These are phyloP conservation scores for Silurus lanzhouensis DNA, from an alignment of 2,797 vertebrate genomes.

Conservation along the genomic window DNA sequence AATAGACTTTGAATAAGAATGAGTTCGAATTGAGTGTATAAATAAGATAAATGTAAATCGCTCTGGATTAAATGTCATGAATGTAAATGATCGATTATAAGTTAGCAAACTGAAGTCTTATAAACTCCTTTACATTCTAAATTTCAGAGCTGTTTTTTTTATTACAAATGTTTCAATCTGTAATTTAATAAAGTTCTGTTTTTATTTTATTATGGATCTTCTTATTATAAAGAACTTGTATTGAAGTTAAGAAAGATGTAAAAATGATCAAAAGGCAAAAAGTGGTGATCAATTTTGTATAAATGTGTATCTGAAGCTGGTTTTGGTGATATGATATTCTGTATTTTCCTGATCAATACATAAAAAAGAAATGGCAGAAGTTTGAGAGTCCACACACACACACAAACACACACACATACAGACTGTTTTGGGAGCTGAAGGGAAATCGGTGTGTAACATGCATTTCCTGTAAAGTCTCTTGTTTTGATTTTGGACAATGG, in stretches of 20 bases:
- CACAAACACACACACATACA: constrained; percentile 4
- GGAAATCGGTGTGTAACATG: constrained; percentile 68
- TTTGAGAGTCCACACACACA: constrained; percentile 12
- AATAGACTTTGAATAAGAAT: too few relatives aligned
- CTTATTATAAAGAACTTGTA: too few relatives aligned
- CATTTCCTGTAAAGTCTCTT: constrained; percentile 73
- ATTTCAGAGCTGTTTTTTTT: background rate
- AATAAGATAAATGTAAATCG: too few relatives aligned
- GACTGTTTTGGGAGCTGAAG: constrained; percentile 1
- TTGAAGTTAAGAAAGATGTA: too few relatives aligned
- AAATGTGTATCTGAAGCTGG: background rate
- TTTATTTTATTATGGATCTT: too few relatives aligned
- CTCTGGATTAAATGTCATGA: too few relatives aligned
- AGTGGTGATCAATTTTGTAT: too few relatives aligned
- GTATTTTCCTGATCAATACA: background rate
- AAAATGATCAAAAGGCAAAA: background rate
- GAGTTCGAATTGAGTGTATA: too few relatives aligned
- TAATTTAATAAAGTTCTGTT: background rate
- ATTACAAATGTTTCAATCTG: background rate
- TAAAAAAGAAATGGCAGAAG: background rate
- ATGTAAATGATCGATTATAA: background rate
- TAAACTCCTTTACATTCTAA: background rate
- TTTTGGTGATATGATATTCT: background rate
- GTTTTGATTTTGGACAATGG: constrained; percentile 77
- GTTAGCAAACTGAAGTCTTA: background rate